Percentiles rank a stretch among this genome's conserved stretches.
These are phyloP conservation scores for Cyphomyrus plagiostoma DNA, from an alignment of 2,113 vertebrate species.

Conservation along the genomic window DNA sequence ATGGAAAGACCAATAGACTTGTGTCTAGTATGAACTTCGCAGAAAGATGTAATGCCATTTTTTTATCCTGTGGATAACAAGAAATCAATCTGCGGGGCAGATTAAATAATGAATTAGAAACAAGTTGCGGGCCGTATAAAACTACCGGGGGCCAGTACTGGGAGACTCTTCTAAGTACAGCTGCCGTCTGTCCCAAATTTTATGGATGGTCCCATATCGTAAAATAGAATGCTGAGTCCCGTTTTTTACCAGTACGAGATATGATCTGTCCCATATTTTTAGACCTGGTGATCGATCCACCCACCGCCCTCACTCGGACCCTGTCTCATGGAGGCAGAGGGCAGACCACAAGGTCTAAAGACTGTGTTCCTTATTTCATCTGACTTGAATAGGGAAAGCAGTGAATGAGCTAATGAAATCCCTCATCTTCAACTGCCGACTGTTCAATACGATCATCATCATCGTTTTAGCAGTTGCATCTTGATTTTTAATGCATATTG, in stretches of 20 bases:
- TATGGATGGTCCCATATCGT: neutral
- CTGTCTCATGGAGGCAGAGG: neutral
- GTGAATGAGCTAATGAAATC: neutral
- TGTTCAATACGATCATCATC: neutral
- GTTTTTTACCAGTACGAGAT: neutral
- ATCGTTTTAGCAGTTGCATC: neutral
- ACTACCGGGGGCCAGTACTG: neutral
- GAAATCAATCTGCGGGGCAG: neutral
- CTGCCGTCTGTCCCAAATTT: neutral
- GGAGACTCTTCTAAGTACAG: neutral
- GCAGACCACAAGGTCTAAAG: neutral
- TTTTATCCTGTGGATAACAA: neutral
- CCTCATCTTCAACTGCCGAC: neutral
- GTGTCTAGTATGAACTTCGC: neutral
- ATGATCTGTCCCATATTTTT: neutral
- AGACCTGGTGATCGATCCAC: neutral
- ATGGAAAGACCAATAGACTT: neutral
- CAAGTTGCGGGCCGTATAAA: neutral
- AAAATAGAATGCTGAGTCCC: neutral
- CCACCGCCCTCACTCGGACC: neutral
- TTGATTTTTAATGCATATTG: neutral
- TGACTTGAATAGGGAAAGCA: neutral
- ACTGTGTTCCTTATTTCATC: neutral
- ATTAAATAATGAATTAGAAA: neutral
- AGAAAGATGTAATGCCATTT: neutral